These are phyloP conservation scores for Theristicus caerulescens DNA, from an alignment of 2,113 vertebrate genomes.

Conservation along the genomic window DNA sequence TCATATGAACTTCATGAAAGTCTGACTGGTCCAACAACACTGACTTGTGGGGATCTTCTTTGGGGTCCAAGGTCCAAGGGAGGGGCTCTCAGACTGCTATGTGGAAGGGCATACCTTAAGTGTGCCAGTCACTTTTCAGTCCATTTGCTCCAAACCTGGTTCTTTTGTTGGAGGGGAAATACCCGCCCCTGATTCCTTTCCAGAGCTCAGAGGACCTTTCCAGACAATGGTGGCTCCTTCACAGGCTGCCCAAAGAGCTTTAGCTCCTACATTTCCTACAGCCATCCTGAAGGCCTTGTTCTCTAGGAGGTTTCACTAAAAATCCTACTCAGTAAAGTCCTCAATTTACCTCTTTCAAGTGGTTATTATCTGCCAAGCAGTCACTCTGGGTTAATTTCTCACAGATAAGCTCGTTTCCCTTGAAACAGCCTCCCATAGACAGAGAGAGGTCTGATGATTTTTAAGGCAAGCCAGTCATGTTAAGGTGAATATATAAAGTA, in stretches of 20 bases:
- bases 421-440: not conserved
- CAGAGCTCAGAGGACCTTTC: not conserved
- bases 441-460: not conserved
- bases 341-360: not conserved
- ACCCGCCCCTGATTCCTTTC: not conserved
- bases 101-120: not conserved
- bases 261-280: not conserved
- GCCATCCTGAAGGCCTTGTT: not conserved
- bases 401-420: not conserved
- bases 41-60: not conserved
- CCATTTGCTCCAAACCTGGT: not conserved
- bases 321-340: not conserved
- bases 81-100: not conserved
- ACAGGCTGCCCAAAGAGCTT: not conserved
- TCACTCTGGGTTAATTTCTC: not conserved
- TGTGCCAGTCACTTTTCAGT: not conserved
- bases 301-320: not conserved
- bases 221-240: not conserved
- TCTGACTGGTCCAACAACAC: not conserved
- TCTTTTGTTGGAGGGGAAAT: not conserved
- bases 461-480: not conserved
- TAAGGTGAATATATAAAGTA: not conserved
- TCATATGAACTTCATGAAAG: not conserved
- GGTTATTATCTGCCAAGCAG: not conserved
- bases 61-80: not conserved